A percentile compares a stretch with the other conserved stretches of the same genome.
phyloP scores from a whole-genome alignment of 2,113 vertebrate species.

The Baryphthengus martii region DNA sequence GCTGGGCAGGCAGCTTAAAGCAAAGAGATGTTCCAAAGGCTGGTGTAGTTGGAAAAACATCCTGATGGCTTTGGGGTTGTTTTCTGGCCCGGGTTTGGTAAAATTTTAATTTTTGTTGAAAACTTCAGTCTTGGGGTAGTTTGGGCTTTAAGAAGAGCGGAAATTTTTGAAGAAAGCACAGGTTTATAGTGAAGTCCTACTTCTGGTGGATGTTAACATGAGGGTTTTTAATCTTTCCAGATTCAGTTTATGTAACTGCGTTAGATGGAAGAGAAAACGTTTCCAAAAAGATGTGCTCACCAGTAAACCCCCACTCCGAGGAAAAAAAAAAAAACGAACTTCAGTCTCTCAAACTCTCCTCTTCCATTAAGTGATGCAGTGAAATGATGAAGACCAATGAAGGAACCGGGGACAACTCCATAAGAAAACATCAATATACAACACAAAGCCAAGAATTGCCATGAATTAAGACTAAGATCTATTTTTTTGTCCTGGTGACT shows the following conservation, averaged over 20 bases:
- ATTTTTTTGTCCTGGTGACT: slow-evolving; percentile 62
- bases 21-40: not conserved
- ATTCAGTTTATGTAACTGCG: slow-evolving; percentile 95
- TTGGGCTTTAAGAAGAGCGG: not conserved
- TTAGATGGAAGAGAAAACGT: slow-evolving; percentile 74
- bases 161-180: not conserved
- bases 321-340: slow-evolving; percentile 79
- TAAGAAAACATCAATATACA: slow-evolving; percentile 29
- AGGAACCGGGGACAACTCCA: slow-evolving; percentile 63
- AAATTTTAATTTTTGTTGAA: not conserved
- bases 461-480: slow-evolving; percentile 58
- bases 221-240: slow-evolving; percentile 68
- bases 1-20: not conserved
- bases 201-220: slow-evolving; percentile 15
- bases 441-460: slow-evolving; percentile 68
- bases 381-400: slow-evolving; percentile 70
- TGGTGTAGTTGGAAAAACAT: not conserved
- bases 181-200: not conserved
- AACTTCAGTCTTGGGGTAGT: not conserved
- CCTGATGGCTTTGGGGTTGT: not conserved
- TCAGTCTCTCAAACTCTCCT: slow-evolving; percentile 74
- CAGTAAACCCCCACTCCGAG: slow-evolving; percentile 81
- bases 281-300: slow-evolving; percentile 76
- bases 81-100: not conserved
- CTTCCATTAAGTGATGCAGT: slow-evolving; percentile 72